Conservation (phyloP, 2,888 invertebrate species). For the Poecilus cupreus region DNA sequence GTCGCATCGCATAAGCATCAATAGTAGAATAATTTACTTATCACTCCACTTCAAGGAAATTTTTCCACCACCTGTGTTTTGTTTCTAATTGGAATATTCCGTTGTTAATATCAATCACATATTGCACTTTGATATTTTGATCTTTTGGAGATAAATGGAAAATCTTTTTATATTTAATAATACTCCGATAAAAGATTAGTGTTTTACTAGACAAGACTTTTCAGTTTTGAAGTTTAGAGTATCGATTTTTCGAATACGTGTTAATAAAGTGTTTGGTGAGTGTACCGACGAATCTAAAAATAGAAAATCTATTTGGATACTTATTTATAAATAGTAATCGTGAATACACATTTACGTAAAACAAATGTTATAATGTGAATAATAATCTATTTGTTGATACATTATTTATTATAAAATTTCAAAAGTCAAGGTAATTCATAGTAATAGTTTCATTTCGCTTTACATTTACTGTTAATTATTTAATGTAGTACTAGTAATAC, state of each 20-base stretch:
- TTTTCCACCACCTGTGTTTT: too few species aligned
- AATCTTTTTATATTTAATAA: neutral
- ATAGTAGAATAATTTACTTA: too few species aligned
- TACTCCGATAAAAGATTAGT: neutral
- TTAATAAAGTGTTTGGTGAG: neutral
- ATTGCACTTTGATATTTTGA: neutral
- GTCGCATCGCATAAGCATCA: too few species aligned
- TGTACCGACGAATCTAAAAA: neutral
- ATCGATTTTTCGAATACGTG: neutral
- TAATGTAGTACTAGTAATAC: neutral
- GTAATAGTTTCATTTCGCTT: neutral
- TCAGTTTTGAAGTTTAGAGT: neutral
- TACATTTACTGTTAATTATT: neutral
- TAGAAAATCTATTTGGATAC: neutral
- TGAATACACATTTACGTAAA: neutral
- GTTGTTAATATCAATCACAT: neutral
- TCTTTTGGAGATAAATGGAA: neutral
- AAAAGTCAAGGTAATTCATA: conserved; percentile 35
- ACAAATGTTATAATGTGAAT: neutral
- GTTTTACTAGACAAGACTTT: neutral
- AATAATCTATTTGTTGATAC: conserved; percentile 21
- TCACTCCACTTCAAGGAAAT: too few species aligned
- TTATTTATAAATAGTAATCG: conserved; percentile 3
- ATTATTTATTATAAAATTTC: conserved; percentile 1
- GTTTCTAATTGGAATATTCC: neutral